These are phyloP conservation scores for Porites divaricata DNA, from an alignment of 92 coral and sea anemone species.

Conservation along the genomic window DNA sequence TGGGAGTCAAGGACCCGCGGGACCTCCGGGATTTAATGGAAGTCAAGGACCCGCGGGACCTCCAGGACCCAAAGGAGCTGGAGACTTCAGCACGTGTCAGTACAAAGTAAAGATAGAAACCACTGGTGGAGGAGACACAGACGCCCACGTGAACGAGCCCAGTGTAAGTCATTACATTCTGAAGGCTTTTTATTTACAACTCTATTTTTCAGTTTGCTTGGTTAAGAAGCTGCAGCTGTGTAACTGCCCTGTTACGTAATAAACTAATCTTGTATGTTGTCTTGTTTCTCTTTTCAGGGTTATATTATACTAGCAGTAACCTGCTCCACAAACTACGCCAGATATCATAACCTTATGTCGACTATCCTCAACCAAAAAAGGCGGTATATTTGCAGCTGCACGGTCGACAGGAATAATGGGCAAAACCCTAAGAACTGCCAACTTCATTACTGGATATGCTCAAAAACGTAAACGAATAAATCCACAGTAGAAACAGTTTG, in stretches of 20 bases:
- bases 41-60: neutral
- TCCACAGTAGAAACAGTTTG: no score
- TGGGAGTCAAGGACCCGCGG: neutral
- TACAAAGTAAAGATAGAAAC: neutral
- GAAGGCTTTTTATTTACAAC: no score
- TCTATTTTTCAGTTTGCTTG: no score
- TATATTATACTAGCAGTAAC: slow-evolving; percentile 37
- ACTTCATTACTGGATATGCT: slow-evolving; percentile 32
- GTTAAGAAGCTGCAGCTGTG: no score
- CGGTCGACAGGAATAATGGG: neutral
- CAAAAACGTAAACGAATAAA: neutral
- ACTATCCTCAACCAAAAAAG: neutral
- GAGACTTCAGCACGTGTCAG: neutral
- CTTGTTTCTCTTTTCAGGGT: slow-evolving; percentile 1
- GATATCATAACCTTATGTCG: no score
- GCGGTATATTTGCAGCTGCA: slow-evolving; percentile 23
- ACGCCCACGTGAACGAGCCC: neutral
- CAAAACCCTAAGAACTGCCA: neutral
- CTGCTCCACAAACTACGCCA: slow-evolving; percentile 40
- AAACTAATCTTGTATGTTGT: neutral
- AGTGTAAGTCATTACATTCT: neutral
- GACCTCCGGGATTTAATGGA: no score
- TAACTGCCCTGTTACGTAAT: no score
- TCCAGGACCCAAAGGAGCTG: slow-evolving; percentile 7
- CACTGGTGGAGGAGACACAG: neutral